Percentiles rank a stretch among this genome's conserved stretches.
Conservation (phyloP, 2,888 invertebrate genomes). For the Epistrophe grossulariae region DNA sequence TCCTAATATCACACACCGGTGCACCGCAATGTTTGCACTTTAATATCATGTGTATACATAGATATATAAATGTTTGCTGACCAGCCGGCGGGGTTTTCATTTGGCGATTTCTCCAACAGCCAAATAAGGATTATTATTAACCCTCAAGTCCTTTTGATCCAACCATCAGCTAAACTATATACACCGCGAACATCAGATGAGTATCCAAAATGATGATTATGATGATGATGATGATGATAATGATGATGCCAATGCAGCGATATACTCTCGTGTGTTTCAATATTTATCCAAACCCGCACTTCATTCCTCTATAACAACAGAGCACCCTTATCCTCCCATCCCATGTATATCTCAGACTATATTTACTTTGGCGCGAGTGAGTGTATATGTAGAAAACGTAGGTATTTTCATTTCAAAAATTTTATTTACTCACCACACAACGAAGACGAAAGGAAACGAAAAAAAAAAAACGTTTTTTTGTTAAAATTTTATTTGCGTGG, state of each 20-base stretch:
- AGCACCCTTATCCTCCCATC: constrained; percentile 10
- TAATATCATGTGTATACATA: constrained; percentile 57
- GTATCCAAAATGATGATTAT: constrained; percentile 40
- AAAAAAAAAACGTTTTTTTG: constrained; percentile 1
- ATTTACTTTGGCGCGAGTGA: constrained; percentile 59
- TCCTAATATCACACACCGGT: constrained; percentile 72
- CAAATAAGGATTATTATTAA: constrained; percentile 63
- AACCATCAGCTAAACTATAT: constrained; percentile 1
- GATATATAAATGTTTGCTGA: constrained; percentile 71
- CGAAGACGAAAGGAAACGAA: constrained; percentile 15
- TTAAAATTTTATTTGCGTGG: constrained; percentile 53
- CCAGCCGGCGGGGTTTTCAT: constrained; percentile 46
- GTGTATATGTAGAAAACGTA: constrained; percentile 24
- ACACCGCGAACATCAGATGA: constrained; percentile 45
- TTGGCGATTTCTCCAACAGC: constrained; percentile 50
- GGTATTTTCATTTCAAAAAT: constrained; percentile 70
- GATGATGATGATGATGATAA: constrained; percentile 24
- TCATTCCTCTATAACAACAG: not conserved
- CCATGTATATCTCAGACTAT: constrained; percentile 8
- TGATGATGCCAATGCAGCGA: constrained; percentile 69
- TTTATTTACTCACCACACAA: constrained; percentile 64
- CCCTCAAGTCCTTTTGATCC: constrained; percentile 41
- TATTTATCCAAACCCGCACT: constrained; percentile 48
- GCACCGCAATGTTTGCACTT: constrained; percentile 74
- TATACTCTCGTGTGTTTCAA: constrained; percentile 57